Evolutionary conservation across 1,140 invertebrate genomes (phyloP), one percentile per base, ranked within the genome.

Genomic region (Heliconius congener): DNA sequence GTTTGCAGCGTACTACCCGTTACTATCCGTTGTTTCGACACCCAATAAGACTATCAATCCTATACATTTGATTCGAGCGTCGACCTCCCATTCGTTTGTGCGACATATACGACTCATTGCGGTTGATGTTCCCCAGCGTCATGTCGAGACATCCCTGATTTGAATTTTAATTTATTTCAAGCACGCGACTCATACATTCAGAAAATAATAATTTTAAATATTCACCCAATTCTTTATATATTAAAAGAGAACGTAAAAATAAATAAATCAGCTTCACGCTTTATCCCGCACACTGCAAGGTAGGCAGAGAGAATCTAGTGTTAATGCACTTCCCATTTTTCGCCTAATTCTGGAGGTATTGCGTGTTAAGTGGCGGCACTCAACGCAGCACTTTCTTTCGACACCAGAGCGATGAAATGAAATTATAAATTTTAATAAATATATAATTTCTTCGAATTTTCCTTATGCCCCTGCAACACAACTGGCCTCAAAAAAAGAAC

Each of bases 41-140:
- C 30, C 27, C 37, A 79, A 79, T 74, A 75, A 80, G 72, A 73
- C 80, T 81, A 83, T 81, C 77, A 79, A 60, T 71, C 37, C 37
- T 57, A 55, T 77, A 74, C n/a, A 74, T 72, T 82, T 83, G 16
- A 83, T 66, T 85, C 90, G 88, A 87, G 81, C 87, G 86, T 86
- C 85, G 88, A 91, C 87, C 90, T 89, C 88, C 86, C 80, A 87
- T 90, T 87, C 79, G 78, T 78, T 85, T 82, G 83, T 84, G 84
- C 79, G 81, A 74, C 78, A 84, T 80, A 82, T 82, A 83, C 81
- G 83, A 84, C 78, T 82, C 77, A 77, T 81, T 83, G 60, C 73
- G 52, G 78, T 74, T 80, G 83, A 81, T 83, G 86, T 82, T 83
- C 80, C 73, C 79, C 83, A 77, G 81, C 77, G 82, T 85, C 85